Evolutionary conservation across 2,797 vertebrate genomes (phyloP), one percentile per base, ranked within the genome.

Genomic region (Gadopsis bispinosus): DNA sequence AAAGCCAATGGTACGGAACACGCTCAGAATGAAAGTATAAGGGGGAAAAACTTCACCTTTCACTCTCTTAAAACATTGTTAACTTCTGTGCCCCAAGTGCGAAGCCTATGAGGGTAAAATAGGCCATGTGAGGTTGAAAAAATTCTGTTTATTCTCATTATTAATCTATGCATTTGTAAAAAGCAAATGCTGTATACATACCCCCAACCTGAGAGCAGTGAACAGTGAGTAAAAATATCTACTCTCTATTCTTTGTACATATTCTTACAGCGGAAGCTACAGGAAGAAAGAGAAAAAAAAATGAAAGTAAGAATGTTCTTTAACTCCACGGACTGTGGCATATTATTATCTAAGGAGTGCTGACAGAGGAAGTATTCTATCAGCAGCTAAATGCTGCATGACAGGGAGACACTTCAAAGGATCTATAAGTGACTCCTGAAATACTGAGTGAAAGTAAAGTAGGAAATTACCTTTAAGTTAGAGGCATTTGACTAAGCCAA

Each of bases 331-430:
- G 84, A 83, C 85, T 87, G 85, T 83, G 87, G 80, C 88, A 81
- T 88, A 88, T 82, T 88, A 87, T 93, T 93, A 94, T 95, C 91
- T 90, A 91, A 91, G 87, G 87, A 90, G 86, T 88, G 89, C 85
- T 87, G 90, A 88, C 87, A 91, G 93, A 91, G 88, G 80, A 91
- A 91, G 90, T 91, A 89, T 92, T 93, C 86, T 90, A 91, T 92
- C 91, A 89, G 91, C 83, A 90, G 85, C 91, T 92, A 93, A 96
- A 95, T 92, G 89, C 92, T 92, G 88, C 89, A 90, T 93, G 93
- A 95, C 94, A 94, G 90, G 77, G 87, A 87, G 87, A 91, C 82
- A 95, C 93, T 94, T 96, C 93, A 95, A 95, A 96, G 91, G 91
- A 87, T 92, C 89, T 75, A 90, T 91, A 92, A 93, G 86, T 90